These are phyloP conservation scores for Phalacrocorax brasilianus DNA, from an alignment of 2,113 vertebrate species.

Conservation along the genomic window DNA sequence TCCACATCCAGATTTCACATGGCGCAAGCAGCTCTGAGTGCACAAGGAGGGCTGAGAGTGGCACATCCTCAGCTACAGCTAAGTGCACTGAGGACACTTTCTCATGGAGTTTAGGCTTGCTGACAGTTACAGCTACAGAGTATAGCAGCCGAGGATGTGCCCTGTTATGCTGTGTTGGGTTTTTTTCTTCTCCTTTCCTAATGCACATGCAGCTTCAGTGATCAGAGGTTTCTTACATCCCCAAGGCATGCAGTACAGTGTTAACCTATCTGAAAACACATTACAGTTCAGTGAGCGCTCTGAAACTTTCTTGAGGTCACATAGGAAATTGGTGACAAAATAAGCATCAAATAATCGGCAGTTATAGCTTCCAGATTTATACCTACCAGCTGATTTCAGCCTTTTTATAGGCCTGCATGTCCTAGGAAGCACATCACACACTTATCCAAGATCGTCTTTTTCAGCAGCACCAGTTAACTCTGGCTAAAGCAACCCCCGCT, in stretches of 20 bases:
- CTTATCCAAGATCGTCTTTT: accelerated
- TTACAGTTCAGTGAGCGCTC: background rate
- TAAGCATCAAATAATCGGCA: background rate
- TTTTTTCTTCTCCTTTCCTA: background rate
- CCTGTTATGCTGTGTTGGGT: background rate
- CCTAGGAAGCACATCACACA: background rate
- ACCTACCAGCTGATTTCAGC: background rate
- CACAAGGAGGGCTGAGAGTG: background rate
- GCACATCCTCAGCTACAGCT: background rate
- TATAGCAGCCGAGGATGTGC: background rate
- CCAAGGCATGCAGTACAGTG: accelerated
- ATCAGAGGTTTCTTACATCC: background rate
- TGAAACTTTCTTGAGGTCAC: background rate
- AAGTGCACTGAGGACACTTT: background rate
- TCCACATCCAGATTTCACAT: background rate
- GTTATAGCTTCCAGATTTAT: background rate
- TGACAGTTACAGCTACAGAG: background rate
- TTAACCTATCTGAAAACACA: background rate
- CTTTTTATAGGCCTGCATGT: background rate
- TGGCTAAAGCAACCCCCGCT: background rate
- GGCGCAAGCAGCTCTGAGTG: background rate
- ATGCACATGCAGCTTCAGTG: background rate
- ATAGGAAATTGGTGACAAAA: background rate
- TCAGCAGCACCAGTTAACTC: background rate
- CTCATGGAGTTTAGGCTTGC: background rate